Percentiles rank a stretch among this genome's conserved stretches.
Evolutionary conservation across 2,888 invertebrate species (phyloP).

Genomic region (Neoscelio sp.): DNA sequence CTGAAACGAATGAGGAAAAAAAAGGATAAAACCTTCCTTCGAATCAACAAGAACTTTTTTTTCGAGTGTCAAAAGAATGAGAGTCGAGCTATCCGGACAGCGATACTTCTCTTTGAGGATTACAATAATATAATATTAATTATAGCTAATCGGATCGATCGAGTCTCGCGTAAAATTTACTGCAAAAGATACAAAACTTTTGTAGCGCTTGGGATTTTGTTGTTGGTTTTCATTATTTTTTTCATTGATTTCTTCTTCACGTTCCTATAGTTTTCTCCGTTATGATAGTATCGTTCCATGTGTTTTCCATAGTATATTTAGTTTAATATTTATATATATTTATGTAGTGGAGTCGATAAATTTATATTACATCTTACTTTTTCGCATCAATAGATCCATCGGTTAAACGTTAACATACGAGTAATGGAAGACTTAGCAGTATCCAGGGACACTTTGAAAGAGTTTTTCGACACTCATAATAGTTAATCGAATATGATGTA

Average conservation of each 20-base stretch:
- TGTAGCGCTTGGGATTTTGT: slow-evolving; percentile 60
- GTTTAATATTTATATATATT: slow-evolving; percentile 67
- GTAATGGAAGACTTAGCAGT: slow-evolving; percentile 81
- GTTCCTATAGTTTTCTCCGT: slow-evolving; percentile 25
- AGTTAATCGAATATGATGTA: slow-evolving; percentile 62
- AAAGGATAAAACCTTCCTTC: no score
- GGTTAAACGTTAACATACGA: slow-evolving; percentile 80
- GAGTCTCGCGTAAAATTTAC: slow-evolving; percentile 68
- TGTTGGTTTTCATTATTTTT: slow-evolving; percentile 14
- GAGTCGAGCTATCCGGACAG: slow-evolving; percentile 68
- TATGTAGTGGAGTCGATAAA: slow-evolving; percentile 72
- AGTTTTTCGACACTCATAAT: slow-evolving; percentile 67
- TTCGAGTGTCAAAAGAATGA: slow-evolving; percentile 35
- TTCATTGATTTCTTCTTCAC: no score
- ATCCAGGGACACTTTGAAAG: slow-evolving; percentile 74
- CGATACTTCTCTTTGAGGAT: slow-evolving; percentile 63
- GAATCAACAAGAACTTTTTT: slow-evolving; percentile 28
- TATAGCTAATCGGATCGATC: slow-evolving; percentile 69
- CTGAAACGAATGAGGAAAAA: no score
- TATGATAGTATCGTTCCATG: slow-evolving; percentile 48
- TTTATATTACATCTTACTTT: slow-evolving; percentile 72
- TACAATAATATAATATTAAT: slow-evolving; percentile 67
- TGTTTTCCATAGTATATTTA: slow-evolving; percentile 64
- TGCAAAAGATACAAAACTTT: slow-evolving; percentile 70
- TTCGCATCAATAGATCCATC: slow-evolving; percentile 73